A percentile compares a stretch with the other conserved stretches of the same genome.
Evolutionary conservation across 2,888 invertebrate genomes (phyloP).

Genomic region (Heliothis peltigera): DNA sequence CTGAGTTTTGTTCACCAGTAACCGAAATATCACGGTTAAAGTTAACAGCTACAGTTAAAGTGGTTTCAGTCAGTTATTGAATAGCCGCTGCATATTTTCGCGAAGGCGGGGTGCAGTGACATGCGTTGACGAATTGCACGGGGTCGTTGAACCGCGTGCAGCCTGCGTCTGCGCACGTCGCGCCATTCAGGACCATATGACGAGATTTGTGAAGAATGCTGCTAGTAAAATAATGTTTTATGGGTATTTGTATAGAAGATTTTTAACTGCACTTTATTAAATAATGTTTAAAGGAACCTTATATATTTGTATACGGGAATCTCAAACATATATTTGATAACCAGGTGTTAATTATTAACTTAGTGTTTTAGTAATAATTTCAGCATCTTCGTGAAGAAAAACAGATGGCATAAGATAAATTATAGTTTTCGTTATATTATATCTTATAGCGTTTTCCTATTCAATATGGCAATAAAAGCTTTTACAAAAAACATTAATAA

Average conservation of each 20-base stretch:
- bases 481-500: no score
- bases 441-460: not conserved
- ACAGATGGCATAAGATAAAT: not conserved
- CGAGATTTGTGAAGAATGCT: slow-evolving; percentile 12
- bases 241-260: no score
- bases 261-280: not conserved
- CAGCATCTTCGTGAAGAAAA: not conserved
- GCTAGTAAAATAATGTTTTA: not conserved
- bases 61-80: slow-evolving; percentile 24
- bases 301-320: not conserved
- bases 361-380: not conserved
- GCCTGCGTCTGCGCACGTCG: slow-evolving; percentile 54
- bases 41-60: slow-evolving; percentile 2
- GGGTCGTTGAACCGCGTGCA: slow-evolving; percentile 54
- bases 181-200: slow-evolving; percentile 46
- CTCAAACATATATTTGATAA: not conserved
- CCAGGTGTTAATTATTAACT: not conserved
- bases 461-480: not conserved
- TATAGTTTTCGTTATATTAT: not conserved
- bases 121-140: slow-evolving; percentile 66
- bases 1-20: no score
- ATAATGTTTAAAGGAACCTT: no score
- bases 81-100: slow-evolving; percentile 38
- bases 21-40: no score
- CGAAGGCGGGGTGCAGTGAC: slow-evolving; percentile 59